Conservation (phyloP, 2,113 vertebrate species). For the Rhipidura dahli region DNA sequence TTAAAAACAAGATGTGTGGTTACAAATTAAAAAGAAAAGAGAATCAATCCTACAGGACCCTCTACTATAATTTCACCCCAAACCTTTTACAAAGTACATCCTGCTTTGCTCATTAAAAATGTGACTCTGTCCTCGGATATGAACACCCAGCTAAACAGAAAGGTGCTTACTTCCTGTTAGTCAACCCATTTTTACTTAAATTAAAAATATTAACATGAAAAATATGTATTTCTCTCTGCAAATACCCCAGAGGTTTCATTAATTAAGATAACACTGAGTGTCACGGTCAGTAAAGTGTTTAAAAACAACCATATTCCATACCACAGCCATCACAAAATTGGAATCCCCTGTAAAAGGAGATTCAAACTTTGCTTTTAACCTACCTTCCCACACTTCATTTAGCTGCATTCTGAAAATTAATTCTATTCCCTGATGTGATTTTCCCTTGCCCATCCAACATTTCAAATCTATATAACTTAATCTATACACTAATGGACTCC, state of each 20-base stretch:
- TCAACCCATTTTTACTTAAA: not conserved
- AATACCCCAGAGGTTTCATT: not conserved
- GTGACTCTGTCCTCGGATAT: not conserved
- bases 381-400: not conserved
- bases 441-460: not conserved
- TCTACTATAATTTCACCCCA: not conserved
- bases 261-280: not conserved
- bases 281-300: not conserved
- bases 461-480: constrained; percentile 38
- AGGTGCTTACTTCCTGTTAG: not conserved
- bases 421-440: not conserved
- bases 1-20: not conserved
- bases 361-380: constrained; percentile 10
- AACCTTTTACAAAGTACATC: not conserved
- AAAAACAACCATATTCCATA: not conserved
- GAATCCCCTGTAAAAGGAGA: not conserved
- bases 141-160: not conserved
- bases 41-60: not conserved
- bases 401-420: not conserved
- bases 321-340: not conserved
- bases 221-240: not conserved
- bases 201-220: not conserved
- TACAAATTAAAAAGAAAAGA: not conserved
- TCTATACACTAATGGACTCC: constrained; percentile 16
- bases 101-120: not conserved